A percentile compares a stretch with the other conserved stretches of the same genome.
phyloP scores from a whole-genome alignment of 2,113 vertebrate genomes.

The Callocephalon fimbriatum region DNA sequence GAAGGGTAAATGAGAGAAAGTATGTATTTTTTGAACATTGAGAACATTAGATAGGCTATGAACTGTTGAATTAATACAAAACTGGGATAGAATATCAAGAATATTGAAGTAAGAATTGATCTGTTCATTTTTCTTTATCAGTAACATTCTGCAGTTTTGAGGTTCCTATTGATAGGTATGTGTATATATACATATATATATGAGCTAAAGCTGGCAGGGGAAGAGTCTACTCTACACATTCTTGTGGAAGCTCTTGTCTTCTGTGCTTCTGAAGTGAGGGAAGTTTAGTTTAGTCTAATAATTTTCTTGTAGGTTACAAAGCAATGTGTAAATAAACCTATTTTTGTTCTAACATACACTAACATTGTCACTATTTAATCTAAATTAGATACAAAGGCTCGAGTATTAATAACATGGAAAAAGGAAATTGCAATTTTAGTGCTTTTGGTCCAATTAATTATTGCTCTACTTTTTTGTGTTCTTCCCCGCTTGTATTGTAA shows the following conservation, averaged over 20 bases:
- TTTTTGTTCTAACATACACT: neutral
- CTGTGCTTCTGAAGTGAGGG: neutral
- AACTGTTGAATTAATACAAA: neutral
- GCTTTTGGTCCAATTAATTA: neutral
- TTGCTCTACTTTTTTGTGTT: neutral
- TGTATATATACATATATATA: neutral
- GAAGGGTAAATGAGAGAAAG: neutral
- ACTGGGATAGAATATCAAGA: neutral
- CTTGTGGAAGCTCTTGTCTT: neutral
- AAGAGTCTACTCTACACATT: fast-evolving
- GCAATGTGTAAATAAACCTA: neutral
- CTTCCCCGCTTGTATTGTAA: neutral
- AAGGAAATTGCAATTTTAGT: neutral
- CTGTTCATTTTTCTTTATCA: neutral
- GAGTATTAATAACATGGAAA: neutral
- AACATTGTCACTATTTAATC: neutral
- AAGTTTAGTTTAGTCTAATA: neutral
- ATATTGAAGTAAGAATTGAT: neutral
- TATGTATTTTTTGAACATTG: neutral
- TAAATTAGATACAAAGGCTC: neutral
- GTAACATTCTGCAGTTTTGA: neutral
- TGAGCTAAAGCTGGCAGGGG: neutral
- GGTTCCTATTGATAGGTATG: neutral
- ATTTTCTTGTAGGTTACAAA: neutral
- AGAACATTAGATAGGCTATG: neutral